phyloP scores from a whole-genome alignment of 2,888 invertebrate species.

The Labia minor region DNA sequence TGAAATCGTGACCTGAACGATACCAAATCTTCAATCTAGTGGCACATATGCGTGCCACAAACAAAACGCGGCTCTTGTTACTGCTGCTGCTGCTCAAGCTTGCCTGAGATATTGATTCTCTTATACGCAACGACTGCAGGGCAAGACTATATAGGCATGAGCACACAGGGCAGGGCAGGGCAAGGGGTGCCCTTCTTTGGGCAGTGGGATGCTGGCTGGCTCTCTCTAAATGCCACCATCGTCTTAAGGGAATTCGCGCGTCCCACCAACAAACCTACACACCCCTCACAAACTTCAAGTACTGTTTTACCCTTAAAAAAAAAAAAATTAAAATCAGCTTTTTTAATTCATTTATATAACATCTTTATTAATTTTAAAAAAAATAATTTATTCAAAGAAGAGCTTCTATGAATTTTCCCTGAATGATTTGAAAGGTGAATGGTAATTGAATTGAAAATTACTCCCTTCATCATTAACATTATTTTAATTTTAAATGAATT shows the following conservation, averaged over 20 bases:
- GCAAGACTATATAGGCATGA: constrained; percentile 13
- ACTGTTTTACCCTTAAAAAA: too few species aligned
- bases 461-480: too few species aligned
- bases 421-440: too few species aligned
- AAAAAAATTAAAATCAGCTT: too few species aligned
- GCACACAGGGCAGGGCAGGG: constrained; percentile 8
- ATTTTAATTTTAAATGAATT: too few species aligned
- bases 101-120: constrained; percentile 13
- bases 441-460: too few species aligned
- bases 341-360: too few species aligned
- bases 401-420: too few species aligned
- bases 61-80: neutral
- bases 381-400: too few species aligned
- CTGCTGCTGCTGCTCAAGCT: constrained; percentile 13
- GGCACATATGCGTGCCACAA: constrained; percentile 13
- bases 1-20: neutral
- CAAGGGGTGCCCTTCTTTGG: constrained; percentile 3
- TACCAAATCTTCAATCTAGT: neutral
- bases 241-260: neutral
- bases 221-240: neutral
- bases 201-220: neutral
- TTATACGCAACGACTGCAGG: constrained; percentile 13
- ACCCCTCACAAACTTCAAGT: neutral
- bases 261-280: neutral
- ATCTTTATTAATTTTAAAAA: too few species aligned